These are phyloP conservation scores for Formica selysi DNA, from an alignment of 1,140 invertebrate genomes.

Conservation along the genomic window DNA sequence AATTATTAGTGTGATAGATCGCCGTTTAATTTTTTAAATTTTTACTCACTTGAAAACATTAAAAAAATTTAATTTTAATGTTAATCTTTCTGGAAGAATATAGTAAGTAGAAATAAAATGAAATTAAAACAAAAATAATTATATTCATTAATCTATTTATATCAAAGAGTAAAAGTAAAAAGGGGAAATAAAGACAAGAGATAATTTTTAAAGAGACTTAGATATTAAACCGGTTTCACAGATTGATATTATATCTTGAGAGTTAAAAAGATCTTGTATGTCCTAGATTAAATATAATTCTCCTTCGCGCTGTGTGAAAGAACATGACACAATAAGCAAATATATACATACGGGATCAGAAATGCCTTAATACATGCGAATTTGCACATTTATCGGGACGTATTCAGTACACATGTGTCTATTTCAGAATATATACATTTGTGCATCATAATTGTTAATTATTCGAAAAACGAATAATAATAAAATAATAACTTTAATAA, in stretches of 20 bases:
- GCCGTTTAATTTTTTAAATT: background rate
- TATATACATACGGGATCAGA: too few relatives aligned
- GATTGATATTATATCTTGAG: background rate
- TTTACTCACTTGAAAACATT: background rate
- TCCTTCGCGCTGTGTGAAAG: conserved; percentile 14
- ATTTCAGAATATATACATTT: too few relatives aligned
- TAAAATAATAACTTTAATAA: too few relatives aligned
- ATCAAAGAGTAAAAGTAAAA: background rate
- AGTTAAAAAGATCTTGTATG: background rate
- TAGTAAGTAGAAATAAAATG: background rate
- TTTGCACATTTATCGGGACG: too few relatives aligned
- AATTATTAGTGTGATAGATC: too few relatives aligned
- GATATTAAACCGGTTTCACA: too few relatives aligned
- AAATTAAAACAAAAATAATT: background rate
- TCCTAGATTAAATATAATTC: conserved; percentile 1
- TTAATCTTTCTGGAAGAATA: background rate
- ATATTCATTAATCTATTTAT: background rate
- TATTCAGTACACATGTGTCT: too few relatives aligned
- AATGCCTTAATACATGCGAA: too few relatives aligned
- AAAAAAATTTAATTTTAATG: conserved; percentile 1
- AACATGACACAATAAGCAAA: conserved; percentile 42
- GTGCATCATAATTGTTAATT: too few relatives aligned
- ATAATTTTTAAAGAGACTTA: background rate
- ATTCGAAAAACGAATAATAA: too few relatives aligned
- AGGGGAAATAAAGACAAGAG: background rate